Evolutionary conservation across 1,140 invertebrate species (phyloP).

Genomic region (Meloidogyne exigua): DNA sequence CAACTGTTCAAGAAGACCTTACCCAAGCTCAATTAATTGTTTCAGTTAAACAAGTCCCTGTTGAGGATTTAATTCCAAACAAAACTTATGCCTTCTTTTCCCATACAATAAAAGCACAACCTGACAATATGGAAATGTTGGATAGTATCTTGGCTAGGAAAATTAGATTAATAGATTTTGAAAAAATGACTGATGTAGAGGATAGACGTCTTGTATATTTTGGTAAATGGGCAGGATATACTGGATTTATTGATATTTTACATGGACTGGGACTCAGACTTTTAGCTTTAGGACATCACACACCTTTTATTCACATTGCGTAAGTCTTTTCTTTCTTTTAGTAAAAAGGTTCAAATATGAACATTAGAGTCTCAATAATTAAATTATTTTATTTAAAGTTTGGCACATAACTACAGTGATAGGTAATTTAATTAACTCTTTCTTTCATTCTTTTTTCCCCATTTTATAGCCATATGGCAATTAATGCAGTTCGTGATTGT

Average conservation of each 20-base stretch:
- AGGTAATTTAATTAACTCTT: constrained; percentile 61
- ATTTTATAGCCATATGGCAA: constrained; percentile 79
- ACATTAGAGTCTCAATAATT: no score
- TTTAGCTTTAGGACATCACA: constrained; percentile 92
- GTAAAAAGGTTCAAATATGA: no score
- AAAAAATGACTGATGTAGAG: constrained; percentile 83
- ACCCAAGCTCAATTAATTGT: constrained; percentile 81
- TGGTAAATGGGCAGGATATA: constrained; percentile 96
- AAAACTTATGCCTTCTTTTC: constrained; percentile 99
- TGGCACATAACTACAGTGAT: constrained; percentile 94
- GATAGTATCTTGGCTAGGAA: constrained; percentile 67
- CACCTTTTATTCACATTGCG: constrained; percentile 98
- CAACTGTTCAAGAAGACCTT: constrained; percentile 90
- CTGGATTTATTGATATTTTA: constrained; percentile 96
- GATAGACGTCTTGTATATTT: constrained; percentile 93
- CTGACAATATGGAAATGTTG: constrained; percentile 89
- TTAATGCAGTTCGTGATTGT: constrained; percentile 90
- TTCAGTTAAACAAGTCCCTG: constrained; percentile 93
- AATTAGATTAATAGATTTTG: constrained; percentile 93
- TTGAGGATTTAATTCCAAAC: constrained; percentile 85
- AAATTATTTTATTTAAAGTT: constrained; percentile 55
- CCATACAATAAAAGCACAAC: constrained; percentile 98
- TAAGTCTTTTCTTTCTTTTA: neutral
- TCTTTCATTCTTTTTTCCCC: neutral
- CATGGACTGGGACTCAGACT: constrained; percentile 90